Evolutionary conservation across 2,888 invertebrate species (phyloP), one percentile per base, ranked within the genome.

Genomic region (Rhingia campestris): DNA sequence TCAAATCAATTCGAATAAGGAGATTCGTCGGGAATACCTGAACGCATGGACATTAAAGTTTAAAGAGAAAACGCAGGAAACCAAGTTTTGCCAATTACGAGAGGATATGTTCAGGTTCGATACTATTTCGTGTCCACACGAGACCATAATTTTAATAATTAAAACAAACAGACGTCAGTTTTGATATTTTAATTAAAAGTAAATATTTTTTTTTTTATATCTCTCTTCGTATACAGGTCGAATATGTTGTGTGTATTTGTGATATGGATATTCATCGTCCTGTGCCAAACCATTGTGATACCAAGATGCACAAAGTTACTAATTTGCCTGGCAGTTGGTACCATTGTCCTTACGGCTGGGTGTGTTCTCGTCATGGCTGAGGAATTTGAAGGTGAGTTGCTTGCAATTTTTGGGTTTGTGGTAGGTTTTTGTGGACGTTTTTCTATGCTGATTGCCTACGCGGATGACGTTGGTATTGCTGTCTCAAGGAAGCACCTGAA

Each of bases 201-300:
- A 67, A 82, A 82, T 63, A 79, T 80, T 77, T 32, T 2, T 22
- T 35, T 49, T n/a, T 63, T 72, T 51, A 7, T 51, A 35, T 54
- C 4, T 54, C 7, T 14, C 5, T 43, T 10, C 49, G 12, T 12
- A 33, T 22, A 45, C 66, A 91, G 91, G 90, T 98, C 98, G 12
- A 98, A 98, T 91, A 96, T 98, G 93, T 93, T 97, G 89, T 98
- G 98, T 92, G 97, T 97, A 88, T 95, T 97, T 90, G 94, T 97
- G 87, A 95, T 98, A 85, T 97, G 98, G 97, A 92, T 97, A 54
- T 96, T 97, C 89, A 96, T 98, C 63, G 95, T 96, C 2, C 92
- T 94, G 63, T 95, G 96, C 84, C 97, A 97, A 91, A 92, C 93
- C 53, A 93, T 95, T 64, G 95, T 96, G 88, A 94, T 95, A 88